A percentile compares a stretch with the other conserved stretches of the same genome.
These are phyloP conservation scores for Harpalus rubripes DNA, from an alignment of 2,888 invertebrate genomes.

Conservation along the genomic window DNA sequence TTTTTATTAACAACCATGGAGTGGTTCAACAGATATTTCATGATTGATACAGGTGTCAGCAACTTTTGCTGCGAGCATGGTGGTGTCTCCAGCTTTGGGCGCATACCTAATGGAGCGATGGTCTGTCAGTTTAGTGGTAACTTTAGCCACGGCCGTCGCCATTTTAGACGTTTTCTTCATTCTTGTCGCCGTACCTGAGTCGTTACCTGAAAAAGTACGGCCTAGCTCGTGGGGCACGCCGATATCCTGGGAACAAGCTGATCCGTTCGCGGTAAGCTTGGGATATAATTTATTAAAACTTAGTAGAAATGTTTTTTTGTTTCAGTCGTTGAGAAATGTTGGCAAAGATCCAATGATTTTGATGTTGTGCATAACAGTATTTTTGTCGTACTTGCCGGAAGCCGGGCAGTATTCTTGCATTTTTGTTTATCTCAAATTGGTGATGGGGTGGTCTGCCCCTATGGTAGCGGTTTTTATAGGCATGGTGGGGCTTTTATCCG, in stretches of 20 bases:
- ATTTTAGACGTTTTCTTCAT: slow-evolving; percentile 98
- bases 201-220: slow-evolving; percentile 94
- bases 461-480: slow-evolving; percentile 99
- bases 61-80: slow-evolving; percentile 99
- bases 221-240: slow-evolving; percentile 91
- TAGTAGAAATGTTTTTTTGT: too few species aligned
- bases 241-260: slow-evolving; percentile 98
- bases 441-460: slow-evolving; percentile 96
- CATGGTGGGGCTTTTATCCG: slow-evolving; percentile 96
- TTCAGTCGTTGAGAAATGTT: slow-evolving; percentile 89
- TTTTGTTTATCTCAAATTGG: slow-evolving; percentile 98
- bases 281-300: too few species aligned
- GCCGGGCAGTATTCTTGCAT: slow-evolving; percentile 99
- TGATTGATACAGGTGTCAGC: slow-evolving; percentile 92
- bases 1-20: too few species aligned
- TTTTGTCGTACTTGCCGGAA: slow-evolving; percentile 98
- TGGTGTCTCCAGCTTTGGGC: slow-evolving; percentile 98
- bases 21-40: too few species aligned
- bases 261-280: slow-evolving; percentile 94
- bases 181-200: slow-evolving; percentile 98
- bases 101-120: slow-evolving; percentile 89
- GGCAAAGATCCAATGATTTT: slow-evolving; percentile 97
- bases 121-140: slow-evolving; percentile 90
- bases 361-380: slow-evolving; percentile 97
- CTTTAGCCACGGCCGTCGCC: slow-evolving; percentile 96